Percentiles rank a stretch among this genome's conserved stretches.
Conservation (phyloP, 2,888 invertebrate genomes). For the Chrysopilus asiliformis region DNA sequence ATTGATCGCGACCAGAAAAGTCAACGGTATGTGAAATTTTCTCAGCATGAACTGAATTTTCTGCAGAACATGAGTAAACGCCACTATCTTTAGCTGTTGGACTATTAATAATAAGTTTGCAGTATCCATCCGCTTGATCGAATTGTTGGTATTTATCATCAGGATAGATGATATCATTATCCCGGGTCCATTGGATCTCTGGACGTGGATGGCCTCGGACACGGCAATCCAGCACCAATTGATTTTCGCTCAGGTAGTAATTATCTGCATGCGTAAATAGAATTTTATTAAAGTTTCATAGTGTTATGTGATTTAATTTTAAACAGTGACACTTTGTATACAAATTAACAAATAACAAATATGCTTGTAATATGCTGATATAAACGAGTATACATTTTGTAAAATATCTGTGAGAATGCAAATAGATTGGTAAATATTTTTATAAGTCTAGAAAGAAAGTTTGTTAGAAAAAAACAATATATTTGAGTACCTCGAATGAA, state of each 20-base stretch:
- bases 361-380: no score
- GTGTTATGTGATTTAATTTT: neutral
- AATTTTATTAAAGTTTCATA: neutral
- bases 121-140: conserved; percentile 60
- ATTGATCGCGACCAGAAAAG: conserved; percentile 41
- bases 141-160: conserved; percentile 48
- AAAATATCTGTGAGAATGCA: no score
- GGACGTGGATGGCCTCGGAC: conserved; percentile 63
- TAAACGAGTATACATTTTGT: no score
- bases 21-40: conserved; percentile 60
- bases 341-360: neutral
- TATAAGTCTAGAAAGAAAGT: no score
- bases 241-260: conserved; percentile 57
- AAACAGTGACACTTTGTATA: neutral
- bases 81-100: conserved; percentile 59
- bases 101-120: conserved; percentile 50
- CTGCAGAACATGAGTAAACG: conserved; percentile 60
- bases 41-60: conserved; percentile 56
- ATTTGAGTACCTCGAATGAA: conserved; percentile 58
- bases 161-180: conserved; percentile 44
- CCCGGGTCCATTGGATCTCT: conserved; percentile 62
- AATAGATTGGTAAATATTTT: no score
- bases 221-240: conserved; percentile 63
- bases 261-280: conserved; percentile 40
- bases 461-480: no score